Evolutionary conservation across 2,797 vertebrate species (phyloP), one percentile per base, ranked within the genome.

Genomic region (Channa striata): DNA sequence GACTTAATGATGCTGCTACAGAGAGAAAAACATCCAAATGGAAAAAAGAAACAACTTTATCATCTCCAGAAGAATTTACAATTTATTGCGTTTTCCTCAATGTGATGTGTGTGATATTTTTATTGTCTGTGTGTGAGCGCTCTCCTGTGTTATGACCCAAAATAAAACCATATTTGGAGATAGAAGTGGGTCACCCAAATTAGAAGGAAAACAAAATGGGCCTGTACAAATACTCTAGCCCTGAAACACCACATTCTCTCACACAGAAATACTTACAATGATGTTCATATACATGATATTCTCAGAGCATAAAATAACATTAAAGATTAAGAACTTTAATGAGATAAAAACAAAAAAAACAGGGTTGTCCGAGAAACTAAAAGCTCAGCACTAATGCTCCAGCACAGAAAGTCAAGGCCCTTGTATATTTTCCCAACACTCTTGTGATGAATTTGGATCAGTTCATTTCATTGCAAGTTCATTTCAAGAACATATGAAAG

Each of bases 111-210:
- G 20, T 56, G 54, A 56, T 65, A 44, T 78, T 63, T 57, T 68
- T 68, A 48, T 66, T 62, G 49, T 60, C 43, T 71, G 37, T 47
- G 19, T 70, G 61, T 20, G 50, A 69, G 59, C 16, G 19, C 36
- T 66, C 43, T 74, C 68, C 50, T 67, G 81, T 74, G 78, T 75
- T 81, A 50, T 77, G 76, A 75, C 61, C 79, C 54, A 83, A 85
- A 88, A 85, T 72, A 62, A 82, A 88, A 70, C 11, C 68, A 64
- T 46, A 69, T 86, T 83, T 80, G 58, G 58, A 75, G 59, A 86
- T 72, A 81, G 71, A 91, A 88, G 48, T 87, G 73, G 86, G 85
- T 86, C 87, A 64, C 48, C 59, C 51, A 82, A 86, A 87, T 89
- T 66, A 81, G 65, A 73, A 17, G 23, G 14, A 74, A 77, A 83